Conservation (phyloP, 2,113 vertebrate species). For the Dipodomys stephensi region DNA sequence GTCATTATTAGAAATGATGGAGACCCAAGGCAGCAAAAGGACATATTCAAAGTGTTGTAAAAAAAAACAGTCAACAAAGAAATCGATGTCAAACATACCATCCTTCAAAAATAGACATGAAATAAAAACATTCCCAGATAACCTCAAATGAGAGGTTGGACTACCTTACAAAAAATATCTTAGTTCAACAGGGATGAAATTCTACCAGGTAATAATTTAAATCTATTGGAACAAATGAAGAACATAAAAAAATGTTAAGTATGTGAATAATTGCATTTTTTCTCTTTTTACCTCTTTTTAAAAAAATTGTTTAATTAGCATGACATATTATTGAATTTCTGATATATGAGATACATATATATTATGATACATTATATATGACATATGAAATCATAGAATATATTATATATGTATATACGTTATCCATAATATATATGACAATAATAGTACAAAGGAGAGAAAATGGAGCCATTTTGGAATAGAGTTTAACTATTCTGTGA, state of each 20-base stretch:
- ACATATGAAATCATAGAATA: not conserved
- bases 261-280: constrained; percentile 12
- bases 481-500: not conserved
- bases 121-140: constrained; percentile 30
- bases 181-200: not conserved
- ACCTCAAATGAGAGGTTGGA: not conserved
- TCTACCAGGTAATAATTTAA: not conserved
- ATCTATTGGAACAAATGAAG: not conserved
- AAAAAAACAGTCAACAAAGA: not conserved
- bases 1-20: not conserved
- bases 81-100: not conserved
- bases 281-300: not conserved
- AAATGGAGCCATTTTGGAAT: not conserved
- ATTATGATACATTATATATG: not conserved
- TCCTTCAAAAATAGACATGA: constrained; percentile 37
- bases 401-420: not conserved
- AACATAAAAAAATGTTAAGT: not conserved
- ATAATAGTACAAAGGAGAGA: not conserved
- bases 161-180: not conserved
- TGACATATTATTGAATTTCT: not conserved
- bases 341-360: not conserved
- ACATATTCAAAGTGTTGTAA: not conserved
- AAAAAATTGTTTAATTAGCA: not conserved
- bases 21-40: not conserved
- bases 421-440: not conserved